Conservation (phyloP, 2,888 invertebrate species). For the Ypsolopha sequella region DNA sequence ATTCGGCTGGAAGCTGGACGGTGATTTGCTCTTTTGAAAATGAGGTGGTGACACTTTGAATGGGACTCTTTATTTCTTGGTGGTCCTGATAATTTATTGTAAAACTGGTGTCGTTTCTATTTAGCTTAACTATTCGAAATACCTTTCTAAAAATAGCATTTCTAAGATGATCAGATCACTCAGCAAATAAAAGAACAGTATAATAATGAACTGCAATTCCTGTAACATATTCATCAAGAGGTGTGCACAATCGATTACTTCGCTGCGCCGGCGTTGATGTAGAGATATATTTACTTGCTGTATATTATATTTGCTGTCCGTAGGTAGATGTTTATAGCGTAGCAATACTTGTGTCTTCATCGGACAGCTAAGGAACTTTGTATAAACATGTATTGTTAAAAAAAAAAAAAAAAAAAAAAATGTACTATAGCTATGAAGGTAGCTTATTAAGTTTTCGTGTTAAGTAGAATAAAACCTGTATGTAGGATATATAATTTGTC, state of each 20-base stretch:
- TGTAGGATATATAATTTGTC: too few species aligned
- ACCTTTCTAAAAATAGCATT: too few species aligned
- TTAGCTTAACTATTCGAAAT: neutral
- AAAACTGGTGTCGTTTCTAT: neutral
- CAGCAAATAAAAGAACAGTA: neutral
- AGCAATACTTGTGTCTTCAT: too few species aligned
- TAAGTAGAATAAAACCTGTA: too few species aligned
- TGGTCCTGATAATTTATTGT: neutral
- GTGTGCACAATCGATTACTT: constrained; percentile 61
- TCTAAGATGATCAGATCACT: neutral
- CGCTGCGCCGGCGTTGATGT: constrained; percentile 14
- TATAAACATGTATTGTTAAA: too few species aligned
- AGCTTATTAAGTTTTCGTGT: too few species aligned
- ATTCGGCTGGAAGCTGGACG: constrained; percentile 41
- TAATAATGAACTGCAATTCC: constrained; percentile 31
- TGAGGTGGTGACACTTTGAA: constrained; percentile 27
- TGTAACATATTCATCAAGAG: constrained; percentile 64
- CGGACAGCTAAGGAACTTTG: too few species aligned
- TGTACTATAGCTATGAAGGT: too few species aligned
- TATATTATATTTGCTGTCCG: too few species aligned
- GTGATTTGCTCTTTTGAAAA: constrained; percentile 32
- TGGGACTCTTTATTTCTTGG: neutral
- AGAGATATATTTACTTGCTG: too few species aligned
- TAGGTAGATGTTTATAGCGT: too few species aligned
- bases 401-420: too few species aligned